Evolutionary conservation across 2,888 invertebrate genomes (phyloP).

Genomic region (Tipula unca): DNA sequence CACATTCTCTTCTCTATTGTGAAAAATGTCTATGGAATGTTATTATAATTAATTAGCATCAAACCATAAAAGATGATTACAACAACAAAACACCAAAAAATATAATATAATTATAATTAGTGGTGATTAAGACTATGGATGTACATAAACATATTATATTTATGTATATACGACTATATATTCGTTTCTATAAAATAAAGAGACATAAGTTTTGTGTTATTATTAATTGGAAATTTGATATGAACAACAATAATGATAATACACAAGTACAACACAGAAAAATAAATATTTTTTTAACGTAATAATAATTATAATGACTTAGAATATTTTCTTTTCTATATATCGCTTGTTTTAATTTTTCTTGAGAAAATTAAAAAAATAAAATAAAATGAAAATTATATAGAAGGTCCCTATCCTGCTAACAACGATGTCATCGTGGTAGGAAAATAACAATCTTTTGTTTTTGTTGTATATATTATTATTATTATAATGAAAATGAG

Average conservation of each 20-base stretch:
- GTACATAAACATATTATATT: neutral
- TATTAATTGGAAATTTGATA: conserved; percentile 14
- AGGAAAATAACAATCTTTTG: neutral
- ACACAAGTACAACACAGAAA: neutral
- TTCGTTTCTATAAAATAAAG: neutral
- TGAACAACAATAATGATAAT: neutral
- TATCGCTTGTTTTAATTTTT: neutral
- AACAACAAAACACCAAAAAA: neutral
- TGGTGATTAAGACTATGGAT: neutral
- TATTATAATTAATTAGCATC: neutral
- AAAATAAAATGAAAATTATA: neutral
- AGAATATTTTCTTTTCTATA: neutral
- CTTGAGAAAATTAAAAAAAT: neutral
- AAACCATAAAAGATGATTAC: neutral
- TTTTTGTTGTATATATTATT: neutral
- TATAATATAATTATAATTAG: conserved; percentile 9
- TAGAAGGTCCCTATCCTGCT: neutral
- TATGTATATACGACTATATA: neutral
- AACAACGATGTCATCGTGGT: neutral
- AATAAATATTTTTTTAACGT: neutral
- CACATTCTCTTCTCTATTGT: neutral
- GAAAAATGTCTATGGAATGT: conserved; percentile 1
- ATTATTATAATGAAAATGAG: neutral
- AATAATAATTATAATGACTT: neutral
- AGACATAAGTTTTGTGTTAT: neutral